These are phyloP conservation scores for Drosophila longiperda DNA, from an alignment of 2,888 invertebrate species.

Conservation along the genomic window DNA sequence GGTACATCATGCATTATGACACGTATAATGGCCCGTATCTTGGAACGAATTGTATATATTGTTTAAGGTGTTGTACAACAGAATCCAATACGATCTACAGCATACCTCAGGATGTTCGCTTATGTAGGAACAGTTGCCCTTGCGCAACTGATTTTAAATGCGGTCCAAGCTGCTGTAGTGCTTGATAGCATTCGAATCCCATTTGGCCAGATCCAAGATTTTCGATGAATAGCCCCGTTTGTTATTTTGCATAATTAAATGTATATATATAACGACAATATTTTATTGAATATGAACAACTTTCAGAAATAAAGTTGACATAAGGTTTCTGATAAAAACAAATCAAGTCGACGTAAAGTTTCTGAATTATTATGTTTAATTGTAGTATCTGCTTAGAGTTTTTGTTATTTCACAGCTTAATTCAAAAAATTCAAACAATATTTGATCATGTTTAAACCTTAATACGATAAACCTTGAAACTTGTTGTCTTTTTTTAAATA, in stretches of 20 bases:
- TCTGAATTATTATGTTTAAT: no score
- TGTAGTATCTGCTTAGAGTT: background rate
- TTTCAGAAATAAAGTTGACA: no score
- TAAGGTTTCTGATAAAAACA: no score
- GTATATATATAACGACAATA: background rate
- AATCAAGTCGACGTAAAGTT: conserved; percentile 7
- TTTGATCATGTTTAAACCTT: conserved; percentile 3
- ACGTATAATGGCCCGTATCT: conserved; percentile 78
- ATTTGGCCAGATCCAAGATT: conserved; percentile 57
- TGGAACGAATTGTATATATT: no score
- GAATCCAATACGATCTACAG: background rate
- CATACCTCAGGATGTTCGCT: conserved; percentile 64
- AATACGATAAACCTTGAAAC: conserved; percentile 24
- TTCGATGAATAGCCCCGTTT: conserved; percentile 24
- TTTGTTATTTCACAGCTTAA: background rate
- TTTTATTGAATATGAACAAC: no score
- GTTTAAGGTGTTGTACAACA: background rate
- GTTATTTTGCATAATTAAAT: conserved; percentile 24
- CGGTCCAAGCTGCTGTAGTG: conserved; percentile 48
- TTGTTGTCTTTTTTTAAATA: conserved; percentile 7
- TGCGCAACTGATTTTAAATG: conserved; percentile 65
- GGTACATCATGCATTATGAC: conserved; percentile 69
- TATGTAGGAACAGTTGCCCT: conserved; percentile 62
- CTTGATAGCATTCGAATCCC: conserved; percentile 62
- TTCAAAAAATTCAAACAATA: background rate